Base-by-base conservation (phyloP, 2,797 vertebrate species). In the Bucorvus abyssinicus region DNA sequence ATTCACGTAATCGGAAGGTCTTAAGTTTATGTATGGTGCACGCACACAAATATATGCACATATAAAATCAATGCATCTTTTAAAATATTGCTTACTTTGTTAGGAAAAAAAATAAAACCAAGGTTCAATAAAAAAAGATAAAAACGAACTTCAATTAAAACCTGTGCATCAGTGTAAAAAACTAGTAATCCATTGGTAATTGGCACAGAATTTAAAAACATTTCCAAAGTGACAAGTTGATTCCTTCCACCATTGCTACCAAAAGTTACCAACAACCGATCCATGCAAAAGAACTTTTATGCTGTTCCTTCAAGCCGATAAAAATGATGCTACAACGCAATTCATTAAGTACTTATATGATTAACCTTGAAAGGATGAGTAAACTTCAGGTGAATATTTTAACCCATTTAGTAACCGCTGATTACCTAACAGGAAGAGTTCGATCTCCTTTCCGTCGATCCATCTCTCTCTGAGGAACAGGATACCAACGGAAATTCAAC, bases 391-490 rank as follows among this genome's bases (percentile, higher is more conserved):
- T 47, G 14, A 91, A 53, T 13, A 53, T 29, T 65, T 81, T n/a
- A 77, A 74, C 4, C 23, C 9, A 42, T 27, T 47, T 6, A 59
- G 22, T 44, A 45, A 56, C 32, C 75, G 83, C 19, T 27, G 6
- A 6, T 82, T 96, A 98, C 98, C 98, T 98, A 68, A 98, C 98
- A 84, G 98, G 98, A 94, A 98, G 98, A 23, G 98, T 98, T 75
- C 98, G 88, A 94, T 98, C 98, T 90, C 98, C 98, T 98, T 98
- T 98, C 93, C 98, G 97, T 83, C 98, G 96, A 85, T 98, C 98
- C 98, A 98, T 98, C 96, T 98, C 98, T 96, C 98, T 98, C 83
- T 98, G 98, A 86, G 98, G 98, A 96, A 98, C 98, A 78, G 98
- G 98, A 87, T 98, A 98, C 98, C 98, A 98, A 32, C 98, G 98